Evolutionary conservation across 2,113 vertebrate genomes (phyloP), one percentile per base, ranked within the genome.

Genomic region (Morone saxatilis): DNA sequence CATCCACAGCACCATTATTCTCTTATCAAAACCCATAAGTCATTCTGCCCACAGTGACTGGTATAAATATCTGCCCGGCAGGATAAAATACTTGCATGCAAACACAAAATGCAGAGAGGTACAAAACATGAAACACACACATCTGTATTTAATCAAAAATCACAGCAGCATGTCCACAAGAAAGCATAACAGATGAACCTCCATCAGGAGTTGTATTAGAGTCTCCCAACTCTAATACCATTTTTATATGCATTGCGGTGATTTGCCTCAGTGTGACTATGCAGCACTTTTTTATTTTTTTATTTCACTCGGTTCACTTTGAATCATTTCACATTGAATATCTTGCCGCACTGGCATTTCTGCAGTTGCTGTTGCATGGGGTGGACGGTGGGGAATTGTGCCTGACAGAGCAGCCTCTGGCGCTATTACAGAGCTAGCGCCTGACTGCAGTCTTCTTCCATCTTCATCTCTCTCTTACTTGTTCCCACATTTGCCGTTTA

Each of bases 1-100:
- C 87, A 81, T 92, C 66, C 86, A 88, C 53, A 51, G 69, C 72
- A 31, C 84, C 80, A 91, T 94, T 94, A 93, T 93, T 93, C 76
- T 92, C 89, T 92, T 92, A 94, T 91, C 92, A 91, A 86, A 89
- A 74, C 86, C 90, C 85, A 90, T 94, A 93, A 88, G 87, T 94
- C 92, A 92, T 92, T 92, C 76, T 83, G 71, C 89, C 92, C 80
- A 71, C 80, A 71, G 45, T 91, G 89, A 81, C 86, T 86, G 67
- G 48, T 78, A 48, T 68, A 48, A 87, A 88, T 80, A 72, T 66
- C 62, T 59, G 43, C 36, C 50, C 31, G 38, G 68, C 61, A 87
- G 71, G 68, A 70, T 84, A 68, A 87, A 84, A 71, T 22, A 50
- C 65, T 62, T 61, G 70, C 56, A 80, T 31, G 4, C 68, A 77